Evolutionary conservation across 2,888 invertebrate species (phyloP).

Genomic region (Tetramorium bicarinatum): DNA sequence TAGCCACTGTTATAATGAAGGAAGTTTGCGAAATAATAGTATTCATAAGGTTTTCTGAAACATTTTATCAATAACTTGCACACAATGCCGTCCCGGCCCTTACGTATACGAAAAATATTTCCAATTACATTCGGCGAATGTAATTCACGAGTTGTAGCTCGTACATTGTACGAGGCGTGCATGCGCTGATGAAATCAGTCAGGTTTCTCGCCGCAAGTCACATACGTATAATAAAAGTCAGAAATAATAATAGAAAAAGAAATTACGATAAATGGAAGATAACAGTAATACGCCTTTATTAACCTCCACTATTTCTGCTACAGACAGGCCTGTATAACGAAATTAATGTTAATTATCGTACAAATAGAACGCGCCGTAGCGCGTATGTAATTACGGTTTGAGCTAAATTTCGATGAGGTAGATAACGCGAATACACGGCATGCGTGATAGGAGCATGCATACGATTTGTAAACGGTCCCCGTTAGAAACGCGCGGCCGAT

Average conservation of each 20-base stretch:
- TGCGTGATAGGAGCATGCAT: slow-evolving; percentile 59
- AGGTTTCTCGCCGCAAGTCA: slow-evolving; percentile 4
- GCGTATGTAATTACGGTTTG: slow-evolving; percentile 44
- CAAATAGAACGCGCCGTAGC: slow-evolving; percentile 12
- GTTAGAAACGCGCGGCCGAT: slow-evolving; percentile 52
- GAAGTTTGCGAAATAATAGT: slow-evolving; percentile 16
- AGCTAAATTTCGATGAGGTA: slow-evolving; percentile 70
- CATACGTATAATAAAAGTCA: not conserved
- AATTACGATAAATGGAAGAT: slow-evolving; percentile 2
- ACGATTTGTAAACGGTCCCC: slow-evolving; percentile 37
- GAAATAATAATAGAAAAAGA: not conserved
- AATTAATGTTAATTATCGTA: slow-evolving; percentile 45
- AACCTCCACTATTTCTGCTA: slow-evolving; percentile 17
- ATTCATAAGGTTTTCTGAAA: not conserved
- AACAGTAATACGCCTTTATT: not conserved
- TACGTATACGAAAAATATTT: slow-evolving; percentile 8
- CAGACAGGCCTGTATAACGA: not conserved
- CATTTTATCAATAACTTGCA: slow-evolving; percentile 8
- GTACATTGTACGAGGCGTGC: not conserved
- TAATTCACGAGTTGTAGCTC: not conserved
- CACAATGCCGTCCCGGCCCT: not conserved
- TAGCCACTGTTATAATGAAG: slow-evolving; percentile 16
- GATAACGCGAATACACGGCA: slow-evolving; percentile 62
- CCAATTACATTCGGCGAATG: slow-evolving; percentile 22
- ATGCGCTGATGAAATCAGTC: not conserved